Conservation (phyloP, 2,113 vertebrate species). For the human (Homo sapiens) region DNA sequence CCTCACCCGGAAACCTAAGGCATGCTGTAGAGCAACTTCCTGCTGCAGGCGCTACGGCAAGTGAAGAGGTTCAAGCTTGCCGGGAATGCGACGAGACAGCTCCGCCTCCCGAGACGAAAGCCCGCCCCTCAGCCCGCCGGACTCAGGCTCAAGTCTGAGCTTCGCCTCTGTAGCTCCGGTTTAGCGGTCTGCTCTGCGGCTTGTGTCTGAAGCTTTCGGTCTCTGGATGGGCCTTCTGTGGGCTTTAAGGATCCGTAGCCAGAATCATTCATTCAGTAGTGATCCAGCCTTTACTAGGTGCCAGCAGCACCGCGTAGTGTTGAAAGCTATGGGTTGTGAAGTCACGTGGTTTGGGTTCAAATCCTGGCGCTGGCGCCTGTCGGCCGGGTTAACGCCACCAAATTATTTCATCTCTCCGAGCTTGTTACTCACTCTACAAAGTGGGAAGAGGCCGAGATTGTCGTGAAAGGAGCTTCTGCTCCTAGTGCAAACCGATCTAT, state of each 20-base stretch:
- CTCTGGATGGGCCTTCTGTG: neutral
- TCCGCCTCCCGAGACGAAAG: neutral
- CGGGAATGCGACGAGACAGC: rapidly evolving
- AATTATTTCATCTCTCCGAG: neutral
- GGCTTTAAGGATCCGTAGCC: neutral
- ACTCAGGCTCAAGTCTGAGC: rapidly evolving
- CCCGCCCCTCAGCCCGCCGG: neutral
- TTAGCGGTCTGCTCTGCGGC: rapidly evolving
- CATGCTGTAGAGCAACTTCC: neutral
- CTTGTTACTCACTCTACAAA: neutral
- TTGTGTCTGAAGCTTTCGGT: rapidly evolving
- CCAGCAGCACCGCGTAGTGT: neutral
- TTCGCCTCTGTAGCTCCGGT: rapidly evolving
- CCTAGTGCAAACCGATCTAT: neutral
- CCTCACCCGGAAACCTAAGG: neutral
- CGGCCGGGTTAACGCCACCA: neutral
- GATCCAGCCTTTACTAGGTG: neutral
- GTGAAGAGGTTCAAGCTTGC: neutral
- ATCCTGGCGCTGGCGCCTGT: neutral
- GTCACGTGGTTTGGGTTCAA: neutral
- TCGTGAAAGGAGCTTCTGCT: neutral
- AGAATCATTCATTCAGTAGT: neutral
- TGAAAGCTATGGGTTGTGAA: neutral
- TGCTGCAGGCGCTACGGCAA: conserved; percentile 51
- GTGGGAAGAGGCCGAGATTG: neutral